These are phyloP conservation scores for Pipistrellus pygmaeus DNA, from an alignment of 2,797 vertebrate species.

Conservation along the genomic window DNA sequence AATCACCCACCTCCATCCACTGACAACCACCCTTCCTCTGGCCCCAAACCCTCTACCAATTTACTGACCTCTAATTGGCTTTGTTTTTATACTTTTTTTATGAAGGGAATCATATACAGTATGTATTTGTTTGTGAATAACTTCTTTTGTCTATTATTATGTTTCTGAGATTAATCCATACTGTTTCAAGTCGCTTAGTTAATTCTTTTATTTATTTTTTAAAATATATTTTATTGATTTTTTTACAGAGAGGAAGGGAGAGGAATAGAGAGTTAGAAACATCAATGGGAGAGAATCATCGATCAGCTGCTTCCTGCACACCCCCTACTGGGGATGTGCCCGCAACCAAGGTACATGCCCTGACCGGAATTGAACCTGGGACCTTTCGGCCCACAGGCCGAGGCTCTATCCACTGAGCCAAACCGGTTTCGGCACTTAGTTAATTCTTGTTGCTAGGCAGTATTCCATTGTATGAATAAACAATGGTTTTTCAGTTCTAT, in stretches of 20 bases:
- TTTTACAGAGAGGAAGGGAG: too few species aligned
- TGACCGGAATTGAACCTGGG: too few species aligned
- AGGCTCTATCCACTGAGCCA: too few species aligned
- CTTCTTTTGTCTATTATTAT: not conserved
- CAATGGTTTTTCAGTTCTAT: not conserved
- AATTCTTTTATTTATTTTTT: not conserved
- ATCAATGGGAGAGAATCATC: too few species aligned
- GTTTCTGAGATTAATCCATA: conserved; percentile 50
- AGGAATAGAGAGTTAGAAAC: too few species aligned
- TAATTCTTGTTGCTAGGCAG: conserved; percentile 2
- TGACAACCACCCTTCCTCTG: not conserved
- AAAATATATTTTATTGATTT: too few species aligned
- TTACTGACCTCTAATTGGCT: not conserved
- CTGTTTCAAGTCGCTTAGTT: conserved; percentile 31
- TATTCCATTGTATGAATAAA: not conserved
- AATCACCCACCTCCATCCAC: not conserved
- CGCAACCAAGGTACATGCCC: too few species aligned
- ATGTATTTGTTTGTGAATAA: not conserved
- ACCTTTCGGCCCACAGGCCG: too few species aligned
- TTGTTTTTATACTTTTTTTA: not conserved
- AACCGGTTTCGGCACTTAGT: not conserved
- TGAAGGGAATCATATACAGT: not conserved
- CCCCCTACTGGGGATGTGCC: too few species aligned
- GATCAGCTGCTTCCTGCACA: too few species aligned
- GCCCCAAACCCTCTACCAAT: not conserved